Evolutionary conservation across 2,113 vertebrate species (phyloP), one percentile per base, ranked within the genome.

Genomic region (Oplegnathus fasciatus): DNA sequence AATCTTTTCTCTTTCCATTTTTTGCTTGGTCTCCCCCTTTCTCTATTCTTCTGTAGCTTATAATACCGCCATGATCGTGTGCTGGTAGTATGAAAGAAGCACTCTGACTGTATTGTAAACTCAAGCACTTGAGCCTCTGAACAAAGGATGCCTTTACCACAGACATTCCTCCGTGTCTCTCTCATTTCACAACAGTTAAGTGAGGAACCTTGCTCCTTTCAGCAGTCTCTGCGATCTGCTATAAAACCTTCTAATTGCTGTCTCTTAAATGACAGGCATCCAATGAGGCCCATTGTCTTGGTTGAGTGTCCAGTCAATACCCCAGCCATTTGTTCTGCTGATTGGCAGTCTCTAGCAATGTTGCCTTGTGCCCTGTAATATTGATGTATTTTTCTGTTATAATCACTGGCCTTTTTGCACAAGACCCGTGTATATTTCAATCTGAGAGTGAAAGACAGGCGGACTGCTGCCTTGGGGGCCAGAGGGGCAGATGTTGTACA

Each of bases 221-320:
- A 87, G 71, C 66, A 76, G 84, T 78, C 61, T 76, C 67, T 60
- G 70, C 15, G 30, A 89, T 90, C 69, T 79, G 62, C 69, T 77
- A 60, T 78, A 78, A 80, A 75, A 91, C 52, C 52, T 24, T 74
- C 68, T 92, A 90, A 90, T 86, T 89, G 80, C 75, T 73, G 83
- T 85, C 76, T 88, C 79, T 84, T 66, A 78, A 88, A 87, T 88
- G 82, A 92, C 84, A 88, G 68, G 54, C 66, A 62, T 81, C 85
- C 78, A 91, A 75, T 90, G 57, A 91, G 60, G 76, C 58, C 71
- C 54, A 60, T 90, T 92, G 78, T 90, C 81, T 84, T 78, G 83
- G 37, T 71, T 55, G 66, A 74, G 83, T 72, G 75, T 89, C 61
- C 61, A 68, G 75, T 92, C 91, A 80, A 90, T 94, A 72, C 83